Percentiles rank a stretch among this genome's conserved stretches.
Evolutionary conservation across 2,888 invertebrate genomes (phyloP).

Genomic region (Macaria notata): DNA sequence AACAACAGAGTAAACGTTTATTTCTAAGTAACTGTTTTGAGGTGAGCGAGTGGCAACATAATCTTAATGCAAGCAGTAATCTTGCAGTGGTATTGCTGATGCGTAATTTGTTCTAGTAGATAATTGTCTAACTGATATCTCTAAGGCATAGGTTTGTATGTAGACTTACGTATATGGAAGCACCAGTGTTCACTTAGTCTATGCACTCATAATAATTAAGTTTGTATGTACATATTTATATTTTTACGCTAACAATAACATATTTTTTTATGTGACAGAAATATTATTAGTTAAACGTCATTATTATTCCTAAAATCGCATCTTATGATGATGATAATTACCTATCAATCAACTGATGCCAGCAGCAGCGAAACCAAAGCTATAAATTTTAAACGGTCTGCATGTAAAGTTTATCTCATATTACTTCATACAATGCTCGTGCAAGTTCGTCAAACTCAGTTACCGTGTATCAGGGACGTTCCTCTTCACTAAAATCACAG

Average conservation of each 20-base stretch:
- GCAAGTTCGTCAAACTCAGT: constrained; percentile 32
- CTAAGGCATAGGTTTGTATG: too few species aligned
- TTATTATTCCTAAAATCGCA: too few species aligned
- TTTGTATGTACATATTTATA: too few species aligned
- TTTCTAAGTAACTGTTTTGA: constrained; percentile 1
- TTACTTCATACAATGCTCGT: not conserved
- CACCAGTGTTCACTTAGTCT: too few species aligned
- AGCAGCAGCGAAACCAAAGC: not conserved
- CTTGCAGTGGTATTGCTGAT: not conserved
- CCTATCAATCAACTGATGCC: not conserved
- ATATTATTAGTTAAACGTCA: too few species aligned
- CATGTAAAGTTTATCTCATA: too few species aligned
- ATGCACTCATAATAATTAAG: too few species aligned
- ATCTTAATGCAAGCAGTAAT: constrained; percentile 10
- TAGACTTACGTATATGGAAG: too few species aligned
- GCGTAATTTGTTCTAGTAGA: not conserved
- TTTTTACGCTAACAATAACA: too few species aligned
- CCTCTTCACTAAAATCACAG: constrained; percentile 16
- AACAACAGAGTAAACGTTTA: constrained; percentile 9
- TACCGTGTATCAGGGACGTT: constrained; percentile 36
- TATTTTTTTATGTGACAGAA: too few species aligned
- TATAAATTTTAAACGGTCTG: not conserved
- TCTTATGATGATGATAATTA: too few species aligned
- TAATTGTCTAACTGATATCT: too few species aligned
- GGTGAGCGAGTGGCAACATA: constrained; percentile 3